A percentile compares a stretch with the other conserved stretches of the same genome.
These are phyloP conservation scores for Siniperca chuatsi DNA, from an alignment of 2,113 vertebrate species.

Conservation along the genomic window DNA sequence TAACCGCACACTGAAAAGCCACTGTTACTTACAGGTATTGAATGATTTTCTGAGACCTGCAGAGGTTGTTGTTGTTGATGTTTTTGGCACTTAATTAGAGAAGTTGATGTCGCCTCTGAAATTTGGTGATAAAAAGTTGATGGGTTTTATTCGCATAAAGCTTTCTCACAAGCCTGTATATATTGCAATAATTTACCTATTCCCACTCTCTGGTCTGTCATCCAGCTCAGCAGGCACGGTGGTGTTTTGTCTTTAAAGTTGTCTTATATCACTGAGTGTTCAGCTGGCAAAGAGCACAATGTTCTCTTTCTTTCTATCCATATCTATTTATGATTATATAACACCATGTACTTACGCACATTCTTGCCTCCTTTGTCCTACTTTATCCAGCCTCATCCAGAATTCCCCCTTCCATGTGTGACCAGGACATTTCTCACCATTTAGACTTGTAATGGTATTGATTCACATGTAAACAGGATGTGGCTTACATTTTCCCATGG, in stretches of 20 bases:
- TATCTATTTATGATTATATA: conserved; percentile 43
- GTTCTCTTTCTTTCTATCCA: conserved; percentile 34
- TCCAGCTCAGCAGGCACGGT: background rate
- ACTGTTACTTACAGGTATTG: conserved; percentile 23
- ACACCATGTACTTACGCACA: background rate
- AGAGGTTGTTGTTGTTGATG: conserved; percentile 46
- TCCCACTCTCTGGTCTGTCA: conserved; percentile 12
- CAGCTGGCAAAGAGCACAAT: conserved; percentile 37
- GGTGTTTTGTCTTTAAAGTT: conserved; percentile 51
- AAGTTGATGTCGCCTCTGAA: conserved; percentile 43
- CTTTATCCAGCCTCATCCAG: conserved; percentile 11
- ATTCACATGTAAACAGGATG: conserved; percentile 72
- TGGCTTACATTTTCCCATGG: conserved; percentile 53
- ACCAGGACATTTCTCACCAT: conserved; percentile 57
- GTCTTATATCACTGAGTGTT: conserved; percentile 45
- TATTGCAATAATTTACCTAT: conserved; percentile 19
- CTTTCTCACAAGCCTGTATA: background rate
- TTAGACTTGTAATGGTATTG: conserved; percentile 67
- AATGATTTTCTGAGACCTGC: conserved; percentile 36
- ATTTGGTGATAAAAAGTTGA: conserved; percentile 54
- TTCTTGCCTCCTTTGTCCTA: conserved; percentile 10
- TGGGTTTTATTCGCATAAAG: conserved; percentile 46
- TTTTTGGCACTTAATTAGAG: conserved; percentile 67
- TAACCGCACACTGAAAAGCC: conserved; percentile 21
- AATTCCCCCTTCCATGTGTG: conserved; percentile 6